Evolutionary conservation across 2,113 vertebrate species (phyloP), one percentile per base, ranked within the genome.

Genomic region (Chaetodon trifascialis): DNA sequence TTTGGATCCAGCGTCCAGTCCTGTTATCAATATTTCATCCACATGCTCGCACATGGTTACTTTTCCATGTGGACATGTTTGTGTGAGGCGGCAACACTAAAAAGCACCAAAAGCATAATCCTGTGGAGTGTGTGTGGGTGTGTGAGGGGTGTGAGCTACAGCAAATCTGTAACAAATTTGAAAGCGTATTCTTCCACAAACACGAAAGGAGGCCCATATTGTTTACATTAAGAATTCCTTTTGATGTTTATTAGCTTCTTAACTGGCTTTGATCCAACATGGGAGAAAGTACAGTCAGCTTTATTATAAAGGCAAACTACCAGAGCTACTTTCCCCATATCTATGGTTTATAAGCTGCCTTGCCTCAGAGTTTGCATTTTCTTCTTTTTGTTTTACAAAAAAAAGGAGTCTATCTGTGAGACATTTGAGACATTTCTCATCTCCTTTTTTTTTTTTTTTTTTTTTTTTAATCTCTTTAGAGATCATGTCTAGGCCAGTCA

Each of bases 161-260:
- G 62, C 12, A 63, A 85, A 82, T 80, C 73, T 86, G 59, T 71
- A 76, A 52, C 52, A 69, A 19, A 77, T 91, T 76, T 70, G 42
- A 76, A 74, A 81, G 54, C 66, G 38, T 81, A 73, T 15, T 83
- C 69, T 42, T 71, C 58, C 78, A 42, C 15, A 11, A 75, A 42
- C 42, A 42, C 23, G 1, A 52, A 56, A 46, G 62, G 80, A 72
- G 60, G 25, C 63, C 55, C 70, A 67, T 44, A 68, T 63, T 86
- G 69, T 82, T 86, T 60, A 42, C 56, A 66, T 59, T 19, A 84
- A 78, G 59, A 80, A 73, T 56, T 79, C 55, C 76, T 51, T 85
- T 85, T 89, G 82, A 80, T 84, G 71, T 85, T 86, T 85, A 85
- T 81, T 77, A 65, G 83, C 60, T 44, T 70, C 85, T 74, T 80